Percentiles rank a stretch among this genome's conserved stretches.
Evolutionary conservation across 2,888 invertebrate genomes (phyloP).

Genomic region (Drosophila pegasa): DNA sequence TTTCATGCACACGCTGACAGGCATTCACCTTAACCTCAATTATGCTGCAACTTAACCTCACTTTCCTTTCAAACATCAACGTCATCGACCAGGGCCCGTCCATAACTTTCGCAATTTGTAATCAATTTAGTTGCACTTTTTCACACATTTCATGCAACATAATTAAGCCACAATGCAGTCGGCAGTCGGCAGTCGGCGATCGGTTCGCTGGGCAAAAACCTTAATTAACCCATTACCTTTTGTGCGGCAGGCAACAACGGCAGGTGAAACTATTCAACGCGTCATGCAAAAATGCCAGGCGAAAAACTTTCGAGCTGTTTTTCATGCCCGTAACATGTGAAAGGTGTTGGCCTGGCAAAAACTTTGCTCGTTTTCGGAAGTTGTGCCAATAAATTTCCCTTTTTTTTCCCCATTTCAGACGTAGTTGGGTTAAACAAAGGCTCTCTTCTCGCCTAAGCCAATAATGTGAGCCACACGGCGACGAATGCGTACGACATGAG

Average conservation of each 20-base stretch:
- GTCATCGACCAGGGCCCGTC: conserved; percentile 10
- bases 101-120: conserved; percentile 32
- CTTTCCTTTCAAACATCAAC: conserved; percentile 20
- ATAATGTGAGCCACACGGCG: conserved; percentile 43
- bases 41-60: conserved; percentile 34
- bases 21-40: conserved; percentile 43
- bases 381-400: conserved; percentile 68
- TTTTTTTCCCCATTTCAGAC: conserved; percentile 16
- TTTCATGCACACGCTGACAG: conserved; percentile 13
- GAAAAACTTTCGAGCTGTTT: conserved; percentile 54
- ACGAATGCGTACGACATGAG: conserved; percentile 52
- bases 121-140: conserved; percentile 47
- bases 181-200: conserved; percentile 4
- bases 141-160: conserved; percentile 58
- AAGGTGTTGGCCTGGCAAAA: conserved; percentile 65
- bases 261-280: conserved; percentile 49
- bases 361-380: conserved; percentile 62
- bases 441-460: conserved; percentile 20
- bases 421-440: conserved; percentile 56
- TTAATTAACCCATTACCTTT: conserved; percentile 74
- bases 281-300: conserved; percentile 61
- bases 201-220: conserved; percentile 29
- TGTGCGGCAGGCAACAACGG: conserved; percentile 34
- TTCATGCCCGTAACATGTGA: conserved; percentile 71
- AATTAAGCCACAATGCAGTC: conserved; percentile 60